Evolutionary conservation across 2,797 vertebrate species (phyloP).

Genomic region (Nannoperca australis): DNA sequence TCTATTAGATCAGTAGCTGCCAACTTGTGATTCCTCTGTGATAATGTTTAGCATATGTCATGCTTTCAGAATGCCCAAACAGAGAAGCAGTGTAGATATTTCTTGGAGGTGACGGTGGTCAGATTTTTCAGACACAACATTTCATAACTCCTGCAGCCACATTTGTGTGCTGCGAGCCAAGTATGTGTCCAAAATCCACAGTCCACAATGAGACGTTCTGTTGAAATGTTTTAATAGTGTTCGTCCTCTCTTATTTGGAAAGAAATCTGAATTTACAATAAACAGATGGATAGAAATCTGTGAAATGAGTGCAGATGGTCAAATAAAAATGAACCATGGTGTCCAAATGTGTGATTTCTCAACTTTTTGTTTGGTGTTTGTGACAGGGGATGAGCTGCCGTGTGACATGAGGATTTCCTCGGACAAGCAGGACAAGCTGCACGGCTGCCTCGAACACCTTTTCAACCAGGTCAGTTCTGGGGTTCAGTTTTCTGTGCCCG

Average conservation of each 20-base stretch:
- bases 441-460: slow-evolving; percentile 97
- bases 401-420: slow-evolving; percentile 97
- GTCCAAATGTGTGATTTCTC: slow-evolving; percentile 3
- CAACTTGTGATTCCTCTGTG: slow-evolving; percentile 5
- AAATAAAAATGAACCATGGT: background rate
- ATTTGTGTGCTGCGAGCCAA: slow-evolving; percentile 33
- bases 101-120: slow-evolving; percentile 28
- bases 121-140: slow-evolving; percentile 34
- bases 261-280: slow-evolving; percentile 19
- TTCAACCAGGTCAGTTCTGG: slow-evolving; percentile 92
- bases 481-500: background rate
- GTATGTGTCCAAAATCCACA: slow-evolving; percentile 30
- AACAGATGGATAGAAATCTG: slow-evolving; percentile 21
- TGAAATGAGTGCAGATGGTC: slow-evolving; percentile 21
- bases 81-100: slow-evolving; percentile 22
- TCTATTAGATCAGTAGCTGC: background rate
- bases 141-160: slow-evolving; percentile 27
- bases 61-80: background rate
- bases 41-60: slow-evolving; percentile 14
- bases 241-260: slow-evolving; percentile 9
- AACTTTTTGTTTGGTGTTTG: background rate
- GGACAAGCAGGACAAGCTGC: slow-evolving; percentile 98
- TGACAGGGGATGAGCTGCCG: slow-evolving; percentile 95
- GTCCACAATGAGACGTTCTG: background rate
- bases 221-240: background rate